Evolutionary conservation across 2,888 invertebrate species (phyloP), one percentile per base, ranked within the genome.

Genomic region (Stenoptilia bipunctidactyla): DNA sequence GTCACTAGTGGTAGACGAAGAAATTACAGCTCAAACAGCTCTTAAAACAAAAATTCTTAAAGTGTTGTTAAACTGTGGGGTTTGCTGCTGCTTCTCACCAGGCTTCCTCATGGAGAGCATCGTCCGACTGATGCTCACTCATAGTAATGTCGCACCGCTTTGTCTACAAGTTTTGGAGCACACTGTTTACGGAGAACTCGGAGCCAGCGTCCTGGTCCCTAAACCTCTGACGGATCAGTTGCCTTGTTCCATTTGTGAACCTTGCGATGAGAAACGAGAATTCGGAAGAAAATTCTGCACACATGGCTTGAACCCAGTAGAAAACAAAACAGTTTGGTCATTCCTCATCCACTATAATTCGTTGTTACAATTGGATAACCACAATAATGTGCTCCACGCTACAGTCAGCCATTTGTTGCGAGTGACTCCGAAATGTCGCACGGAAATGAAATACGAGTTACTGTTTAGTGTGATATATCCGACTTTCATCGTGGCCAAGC

Each of bases 31-130:
- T 0, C 61, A 65, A 1, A 52, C 58, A 9, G 61, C 70, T 10
- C 54, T 88, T 1, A 65, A 85, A 30, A 63, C 72, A 13, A 75
- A 85, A 42, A 53, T 86, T n/a, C 57, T 88, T 1, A 82, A 85
- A 45, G 85, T 86, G 1, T 86, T 87, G 75, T 70, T 85, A 6
- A 67, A 69, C 36, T 84, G 86, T 40, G 89, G 89, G 1, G 87
- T 85, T 0, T 89, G 89, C 53, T 89, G 89, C 55, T 89, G 89
- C 54, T 86, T 88, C 52, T 85, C 88, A 0, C 80, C 87, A 0
- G 82, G 75, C 9, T 57, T 68, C 2, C 58, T 88, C 0, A 67
- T 87, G 58, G 71, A 82, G 40, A 79, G 74, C 48, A 61, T 86
- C 9, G 80, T 86, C 0, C 61, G 84, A 13, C 62, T 88, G 27